Evolutionary conservation across 1,140 invertebrate species (phyloP).

Genomic region (Acromyrmex echinatior): DNA sequence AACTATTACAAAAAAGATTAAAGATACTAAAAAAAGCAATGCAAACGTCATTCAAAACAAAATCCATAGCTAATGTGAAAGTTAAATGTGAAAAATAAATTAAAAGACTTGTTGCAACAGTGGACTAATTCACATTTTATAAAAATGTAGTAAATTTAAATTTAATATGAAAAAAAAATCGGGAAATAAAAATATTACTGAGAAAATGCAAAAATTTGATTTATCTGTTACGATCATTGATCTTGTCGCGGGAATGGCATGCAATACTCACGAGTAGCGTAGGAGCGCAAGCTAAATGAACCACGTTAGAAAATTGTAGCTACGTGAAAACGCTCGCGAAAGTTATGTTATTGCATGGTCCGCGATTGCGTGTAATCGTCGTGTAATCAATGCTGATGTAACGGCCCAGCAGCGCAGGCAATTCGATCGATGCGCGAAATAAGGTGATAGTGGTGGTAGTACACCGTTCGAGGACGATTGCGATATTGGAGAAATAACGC

Average conservation of each 20-base stretch:
- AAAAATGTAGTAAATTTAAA: too few relatives aligned
- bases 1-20: neutral
- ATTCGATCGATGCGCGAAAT: constrained; percentile 64
- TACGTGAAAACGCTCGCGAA: constrained; percentile 51
- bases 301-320: constrained; percentile 41
- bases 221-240: constrained; percentile 27
- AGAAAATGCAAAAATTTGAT: constrained; percentile 24
- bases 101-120: too few relatives aligned
- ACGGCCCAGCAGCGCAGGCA: constrained; percentile 18
- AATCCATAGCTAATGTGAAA: neutral
- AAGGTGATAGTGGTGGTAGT: constrained; percentile 12
- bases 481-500: constrained; percentile 49
- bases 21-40: neutral
- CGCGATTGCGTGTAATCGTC: constrained; percentile 67
- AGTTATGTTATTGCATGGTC: constrained; percentile 22
- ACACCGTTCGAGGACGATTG: neutral
- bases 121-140: too few relatives aligned
- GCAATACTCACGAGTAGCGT: neutral
- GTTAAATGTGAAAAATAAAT: neutral
- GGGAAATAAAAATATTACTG: neutral
- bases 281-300: constrained; percentile 37
- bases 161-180: too few relatives aligned
- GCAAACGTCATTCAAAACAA: neutral
- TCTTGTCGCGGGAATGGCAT: constrained; percentile 24
- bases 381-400: constrained; percentile 62